A percentile compares a stretch with the other conserved stretches of the same genome.
phyloP scores from a whole-genome alignment of 2,888 invertebrate species.

The Leptothorax acervorum region DNA sequence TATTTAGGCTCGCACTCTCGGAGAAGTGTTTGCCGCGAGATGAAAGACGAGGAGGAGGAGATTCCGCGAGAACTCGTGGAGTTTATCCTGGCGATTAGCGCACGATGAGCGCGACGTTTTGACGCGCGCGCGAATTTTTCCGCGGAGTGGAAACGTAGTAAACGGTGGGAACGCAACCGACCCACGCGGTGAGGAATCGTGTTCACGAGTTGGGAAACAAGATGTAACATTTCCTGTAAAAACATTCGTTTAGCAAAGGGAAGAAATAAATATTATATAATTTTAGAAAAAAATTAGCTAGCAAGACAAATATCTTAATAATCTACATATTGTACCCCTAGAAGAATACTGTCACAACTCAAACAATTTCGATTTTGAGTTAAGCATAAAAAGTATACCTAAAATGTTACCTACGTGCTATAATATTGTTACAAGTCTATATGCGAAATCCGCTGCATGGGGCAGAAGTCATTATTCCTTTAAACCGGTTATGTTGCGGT shows the following conservation, averaged over 20 bases:
- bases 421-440: too few relatives aligned
- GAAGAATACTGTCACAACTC: too few relatives aligned
- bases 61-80: constrained; percentile 25
- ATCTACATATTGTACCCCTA: background rate
- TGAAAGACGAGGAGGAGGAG: constrained; percentile 19
- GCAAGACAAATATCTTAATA: background rate
- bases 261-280: background rate
- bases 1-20: constrained; percentile 42
- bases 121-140: constrained; percentile 43
- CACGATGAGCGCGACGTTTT: constrained; percentile 52
- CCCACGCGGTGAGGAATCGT: constrained; percentile 11
- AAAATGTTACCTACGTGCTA: too few relatives aligned
- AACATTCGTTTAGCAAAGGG: background rate
- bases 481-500: too few relatives aligned
- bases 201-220: background rate
- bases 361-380: too few relatives aligned
- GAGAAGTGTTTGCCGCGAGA: constrained; percentile 15
- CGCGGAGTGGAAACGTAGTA: background rate
- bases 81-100: constrained; percentile 53
- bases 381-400: too few relatives aligned
- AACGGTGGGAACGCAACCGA: constrained; percentile 34
- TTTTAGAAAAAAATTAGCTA: background rate
- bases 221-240: constrained; percentile 1
- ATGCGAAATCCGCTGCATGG: too few relatives aligned
- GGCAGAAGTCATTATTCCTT: too few relatives aligned